Base-by-base conservation (phyloP, 2,888 invertebrate species). In the Clusia tigrina region DNA sequence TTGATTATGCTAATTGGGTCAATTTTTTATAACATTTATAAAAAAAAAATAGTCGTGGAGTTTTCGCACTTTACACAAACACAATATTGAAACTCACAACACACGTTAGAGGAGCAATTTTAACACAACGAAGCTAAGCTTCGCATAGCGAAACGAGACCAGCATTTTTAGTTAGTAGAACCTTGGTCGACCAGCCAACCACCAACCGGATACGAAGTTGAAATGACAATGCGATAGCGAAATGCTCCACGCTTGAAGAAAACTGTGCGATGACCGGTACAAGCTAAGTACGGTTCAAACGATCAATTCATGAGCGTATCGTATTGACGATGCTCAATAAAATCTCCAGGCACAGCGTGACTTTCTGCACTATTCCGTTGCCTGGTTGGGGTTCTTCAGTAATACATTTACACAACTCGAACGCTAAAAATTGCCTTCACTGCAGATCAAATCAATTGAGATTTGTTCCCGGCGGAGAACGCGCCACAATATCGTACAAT, bases 111-210 rank as follows among this genome's bases (percentile, higher is more conserved):
- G 79, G 72, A 83, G 83, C 79, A 83, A 80, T 82, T 83, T 83
- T 83, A 83, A 76, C 73, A 81, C 80, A 74, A 81, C 81, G 83
- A 83, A 83, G 83, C 83, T 73, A 75, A 74, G 83, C 83, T 82
- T 82, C 82, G 82, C 77, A 76, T 73, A 74, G 77, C 81, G 77
- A 74, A 79, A 80, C 73, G 76, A 81, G 73, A 76, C 81, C 76
- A 83, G 76, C 83, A 83, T 82, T 78, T 78, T n/a, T n/a, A n/a
- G n/a, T n/a, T 78, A 76, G 69, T 70, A 75, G 72, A 79, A 77
- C 74, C 74, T 76, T 73, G 76, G 77, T 78, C 76, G 80, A 76
- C 74, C 72, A 71, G 69, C n/a, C 78, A 78, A 80, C 78, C 81
- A 78, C 73, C 76, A 76, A n/a, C n/a, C 79, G 74, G 76, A 74